Conservation (phyloP, 2,797 vertebrate species). For the Phrynocephalus forsythii region DNA sequence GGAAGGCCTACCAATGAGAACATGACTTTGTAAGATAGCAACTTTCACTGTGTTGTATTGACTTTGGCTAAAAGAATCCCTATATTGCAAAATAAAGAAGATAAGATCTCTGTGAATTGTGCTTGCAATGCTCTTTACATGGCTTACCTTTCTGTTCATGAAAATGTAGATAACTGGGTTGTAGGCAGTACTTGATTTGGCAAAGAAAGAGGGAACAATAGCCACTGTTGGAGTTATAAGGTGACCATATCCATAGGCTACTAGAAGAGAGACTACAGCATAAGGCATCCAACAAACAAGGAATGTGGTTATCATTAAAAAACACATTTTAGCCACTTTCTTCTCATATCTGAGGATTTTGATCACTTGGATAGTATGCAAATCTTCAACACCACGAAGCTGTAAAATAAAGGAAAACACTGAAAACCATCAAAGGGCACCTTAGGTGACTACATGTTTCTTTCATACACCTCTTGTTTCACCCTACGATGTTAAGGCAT, state of each 20-base stretch:
- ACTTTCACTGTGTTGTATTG: background rate
- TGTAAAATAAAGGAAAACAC: conserved; percentile 62
- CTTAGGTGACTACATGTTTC: background rate
- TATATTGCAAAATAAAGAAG: conserved; percentile 14
- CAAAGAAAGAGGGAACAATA: conserved; percentile 89
- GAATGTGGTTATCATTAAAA: conserved; percentile 90
- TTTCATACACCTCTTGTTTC: background rate
- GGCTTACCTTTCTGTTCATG: conserved; percentile 92
- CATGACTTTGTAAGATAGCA: background rate
- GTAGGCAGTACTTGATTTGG: conserved; percentile 91
- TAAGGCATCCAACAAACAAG: conserved; percentile 93
- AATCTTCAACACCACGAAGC: conserved; percentile 89
- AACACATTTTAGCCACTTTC: conserved; percentile 91
- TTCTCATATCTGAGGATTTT: conserved; percentile 92
- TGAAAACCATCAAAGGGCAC: conserved; percentile 24
- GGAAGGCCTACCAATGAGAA: background rate
- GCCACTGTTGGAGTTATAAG: conserved; percentile 87
- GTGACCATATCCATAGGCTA: conserved; percentile 85
- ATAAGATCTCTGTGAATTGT: background rate
- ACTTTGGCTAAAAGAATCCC: background rate
- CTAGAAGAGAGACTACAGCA: conserved; percentile 87
- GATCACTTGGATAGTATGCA: conserved; percentile 90
- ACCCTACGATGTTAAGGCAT: background rate
- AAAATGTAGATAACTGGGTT: conserved; percentile 93
- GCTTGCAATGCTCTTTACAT: background rate